phyloP scores from a whole-genome alignment of 2,888 invertebrate genomes.

The Eulithis prunata region DNA sequence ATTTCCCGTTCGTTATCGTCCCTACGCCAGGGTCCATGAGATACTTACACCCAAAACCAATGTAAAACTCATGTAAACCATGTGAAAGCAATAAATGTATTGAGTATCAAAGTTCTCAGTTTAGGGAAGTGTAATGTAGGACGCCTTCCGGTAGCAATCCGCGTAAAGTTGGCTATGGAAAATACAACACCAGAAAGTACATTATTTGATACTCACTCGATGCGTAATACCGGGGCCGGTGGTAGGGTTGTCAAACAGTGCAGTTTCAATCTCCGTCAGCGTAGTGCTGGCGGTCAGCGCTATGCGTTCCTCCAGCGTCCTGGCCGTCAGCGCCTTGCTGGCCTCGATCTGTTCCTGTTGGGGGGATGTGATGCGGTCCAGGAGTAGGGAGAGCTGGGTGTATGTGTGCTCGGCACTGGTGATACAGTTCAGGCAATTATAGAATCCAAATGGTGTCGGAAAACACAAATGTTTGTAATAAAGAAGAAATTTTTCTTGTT shows the following conservation, averaged over 20 bases:
- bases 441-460: neutral
- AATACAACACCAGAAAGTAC: too few species aligned
- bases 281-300: conserved; percentile 63
- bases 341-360: conserved; percentile 66
- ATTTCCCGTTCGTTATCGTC: too few species aligned
- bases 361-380: conserved; percentile 88
- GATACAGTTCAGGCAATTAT: conserved; percentile 39
- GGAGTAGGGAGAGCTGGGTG: conserved; percentile 88
- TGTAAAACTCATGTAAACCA: too few species aligned
- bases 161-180: too few species aligned
- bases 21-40: too few species aligned
- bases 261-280: conserved; percentile 62
- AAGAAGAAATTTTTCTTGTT: too few species aligned
- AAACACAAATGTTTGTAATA: too few species aligned
- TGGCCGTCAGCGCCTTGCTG: conserved; percentile 59
- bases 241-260: conserved; percentile 71
- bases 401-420: conserved; percentile 91
- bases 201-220: conserved; percentile 54
- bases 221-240: conserved; percentile 74
- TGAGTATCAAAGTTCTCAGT: too few species aligned
- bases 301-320: conserved; percentile 68
- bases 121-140: too few species aligned
- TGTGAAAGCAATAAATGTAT: too few species aligned
- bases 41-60: too few species aligned
- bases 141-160: too few species aligned